Conservation (phyloP, 2,797 vertebrate species). For the Petrocephalus schoutedeni region DNA sequence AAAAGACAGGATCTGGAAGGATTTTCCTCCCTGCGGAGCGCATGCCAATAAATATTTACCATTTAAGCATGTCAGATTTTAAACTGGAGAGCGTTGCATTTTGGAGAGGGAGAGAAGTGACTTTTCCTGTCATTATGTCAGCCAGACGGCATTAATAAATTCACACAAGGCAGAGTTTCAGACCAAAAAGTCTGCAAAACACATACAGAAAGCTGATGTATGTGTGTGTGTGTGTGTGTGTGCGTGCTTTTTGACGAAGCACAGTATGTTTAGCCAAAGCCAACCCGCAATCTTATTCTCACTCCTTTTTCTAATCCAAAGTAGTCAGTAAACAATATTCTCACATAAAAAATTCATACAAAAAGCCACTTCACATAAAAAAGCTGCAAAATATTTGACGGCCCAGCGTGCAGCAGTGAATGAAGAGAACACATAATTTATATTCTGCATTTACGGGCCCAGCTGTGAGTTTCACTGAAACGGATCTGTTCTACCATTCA, state of each 20-base stretch:
- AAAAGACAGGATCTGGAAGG: not conserved
- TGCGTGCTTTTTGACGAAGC: not conserved
- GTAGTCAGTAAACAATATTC: not conserved
- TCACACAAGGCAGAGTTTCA: not conserved
- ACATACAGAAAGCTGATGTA: not conserved
- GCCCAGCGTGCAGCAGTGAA: not conserved
- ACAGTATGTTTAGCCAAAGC: not conserved
- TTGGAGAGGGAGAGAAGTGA: not conserved
- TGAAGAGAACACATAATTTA: not conserved
- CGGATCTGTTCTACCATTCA: not conserved
- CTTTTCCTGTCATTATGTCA: not conserved
- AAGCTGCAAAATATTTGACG: not conserved
- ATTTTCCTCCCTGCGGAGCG: not conserved
- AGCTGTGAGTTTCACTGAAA: not conserved
- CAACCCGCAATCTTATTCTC: not conserved
- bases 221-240: not conserved
- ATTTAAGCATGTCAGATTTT: not conserved
- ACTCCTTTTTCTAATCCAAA: constrained; percentile 36
- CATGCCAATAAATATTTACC: not conserved
- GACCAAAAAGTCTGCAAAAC: not conserved
- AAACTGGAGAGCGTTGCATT: not conserved
- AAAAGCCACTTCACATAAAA: constrained; percentile 31
- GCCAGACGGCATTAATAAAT: not conserved
- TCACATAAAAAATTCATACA: constrained; percentile 52
- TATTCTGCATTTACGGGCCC: not conserved